phyloP scores from a whole-genome alignment of 1,140 invertebrate species.

The Pachypeltis micranthus region DNA sequence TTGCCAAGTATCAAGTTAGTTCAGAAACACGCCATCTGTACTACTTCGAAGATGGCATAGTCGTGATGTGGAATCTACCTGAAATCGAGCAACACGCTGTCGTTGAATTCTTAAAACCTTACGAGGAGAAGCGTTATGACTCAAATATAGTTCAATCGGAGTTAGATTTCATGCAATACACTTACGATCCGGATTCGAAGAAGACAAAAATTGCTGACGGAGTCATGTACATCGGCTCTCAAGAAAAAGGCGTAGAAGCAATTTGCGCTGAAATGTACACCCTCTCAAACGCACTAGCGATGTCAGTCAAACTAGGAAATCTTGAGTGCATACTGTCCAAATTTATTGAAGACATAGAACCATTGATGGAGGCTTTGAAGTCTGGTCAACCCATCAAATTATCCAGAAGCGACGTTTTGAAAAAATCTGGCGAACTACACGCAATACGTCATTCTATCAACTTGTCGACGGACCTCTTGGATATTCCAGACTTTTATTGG shows the following conservation, averaged over 20 bases:
- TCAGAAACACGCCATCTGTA: slow-evolving; percentile 63
- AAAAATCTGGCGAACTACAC: slow-evolving; percentile 86
- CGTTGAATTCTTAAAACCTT: slow-evolving; percentile 53
- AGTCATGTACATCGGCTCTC: slow-evolving; percentile 32
- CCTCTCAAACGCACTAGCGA: slow-evolving; percentile 79
- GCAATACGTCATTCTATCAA: slow-evolving; percentile 79
- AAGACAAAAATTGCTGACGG: slow-evolving; percentile 32
- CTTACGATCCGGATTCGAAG: slow-evolving; percentile 35
- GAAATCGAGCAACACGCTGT: slow-evolving; percentile 69
- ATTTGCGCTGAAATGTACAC: slow-evolving; percentile 56
- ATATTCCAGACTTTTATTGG: slow-evolving; percentile 96
- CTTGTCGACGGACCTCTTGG: slow-evolving; percentile 82
- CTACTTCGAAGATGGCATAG: slow-evolving; percentile 75
- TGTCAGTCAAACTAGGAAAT: slow-evolving; percentile 82
- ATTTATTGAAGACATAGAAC: background rate
- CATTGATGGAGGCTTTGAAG: slow-evolving; percentile 50
- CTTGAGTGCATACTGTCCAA: slow-evolving; percentile 53
- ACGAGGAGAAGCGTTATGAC: slow-evolving; percentile 55
- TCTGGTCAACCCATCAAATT: slow-evolving; percentile 52
- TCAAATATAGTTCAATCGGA: slow-evolving; percentile 57
- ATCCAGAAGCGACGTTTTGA: slow-evolving; percentile 56
- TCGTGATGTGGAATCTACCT: slow-evolving; percentile 87
- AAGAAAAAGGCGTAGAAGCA: slow-evolving; percentile 18
- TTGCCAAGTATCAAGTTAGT: slow-evolving; percentile 59
- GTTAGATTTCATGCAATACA: slow-evolving; percentile 71